These are phyloP conservation scores for Sylvia atricapilla DNA, from an alignment of 2,113 vertebrate species.

Conservation along the genomic window DNA sequence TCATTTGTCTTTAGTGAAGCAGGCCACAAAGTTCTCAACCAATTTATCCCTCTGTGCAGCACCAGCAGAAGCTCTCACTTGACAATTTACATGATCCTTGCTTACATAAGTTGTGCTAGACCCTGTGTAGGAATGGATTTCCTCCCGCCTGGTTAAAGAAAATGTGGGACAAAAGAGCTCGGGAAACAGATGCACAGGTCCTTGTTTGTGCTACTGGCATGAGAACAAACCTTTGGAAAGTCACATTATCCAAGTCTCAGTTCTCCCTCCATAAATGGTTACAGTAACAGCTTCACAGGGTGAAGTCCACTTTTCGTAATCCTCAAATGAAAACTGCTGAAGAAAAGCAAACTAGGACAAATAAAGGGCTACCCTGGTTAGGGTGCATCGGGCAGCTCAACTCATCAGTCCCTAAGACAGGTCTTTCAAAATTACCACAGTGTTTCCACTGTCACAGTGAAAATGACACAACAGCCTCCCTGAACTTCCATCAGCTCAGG, in stretches of 20 bases:
- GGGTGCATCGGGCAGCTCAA: background rate
- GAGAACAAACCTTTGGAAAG: background rate
- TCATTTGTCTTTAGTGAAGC: conserved; percentile 2
- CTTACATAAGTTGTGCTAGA: background rate
- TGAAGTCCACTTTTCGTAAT: conserved; percentile 26
- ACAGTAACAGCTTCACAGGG: background rate
- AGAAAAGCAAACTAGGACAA: conserved; percentile 7
- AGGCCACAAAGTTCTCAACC: background rate
- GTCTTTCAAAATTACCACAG: background rate
- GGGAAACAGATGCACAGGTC: background rate
- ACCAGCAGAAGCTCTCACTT: background rate
- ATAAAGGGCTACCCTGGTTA: background rate
- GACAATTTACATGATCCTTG: background rate
- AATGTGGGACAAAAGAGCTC: background rate
- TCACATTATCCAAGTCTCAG: background rate
- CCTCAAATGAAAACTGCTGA: background rate
- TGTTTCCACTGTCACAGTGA: background rate
- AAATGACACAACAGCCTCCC: background rate
- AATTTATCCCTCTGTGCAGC: background rate
- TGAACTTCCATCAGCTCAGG: background rate
- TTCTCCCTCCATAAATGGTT: background rate
- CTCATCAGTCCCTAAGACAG: background rate
- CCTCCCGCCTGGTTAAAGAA: background rate
- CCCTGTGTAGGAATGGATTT: background rate
- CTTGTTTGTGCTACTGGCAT: background rate